Conservation (phyloP, 2,113 vertebrate genomes). For the Dipodomys stephensi region DNA sequence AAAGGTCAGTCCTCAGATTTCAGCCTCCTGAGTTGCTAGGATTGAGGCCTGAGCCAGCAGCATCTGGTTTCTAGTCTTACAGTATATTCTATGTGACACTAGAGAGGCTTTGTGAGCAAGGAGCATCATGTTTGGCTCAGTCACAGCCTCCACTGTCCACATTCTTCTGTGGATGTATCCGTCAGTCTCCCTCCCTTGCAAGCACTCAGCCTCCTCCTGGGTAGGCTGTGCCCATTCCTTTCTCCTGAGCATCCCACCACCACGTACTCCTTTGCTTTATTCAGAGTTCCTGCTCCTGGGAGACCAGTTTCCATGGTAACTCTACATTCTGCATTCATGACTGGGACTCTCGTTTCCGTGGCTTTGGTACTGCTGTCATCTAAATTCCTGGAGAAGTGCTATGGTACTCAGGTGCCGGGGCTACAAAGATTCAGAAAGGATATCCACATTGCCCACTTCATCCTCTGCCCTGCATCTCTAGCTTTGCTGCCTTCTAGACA, state of each 20-base stretch:
- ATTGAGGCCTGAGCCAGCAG: no score
- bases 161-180: not conserved
- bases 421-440: not conserved
- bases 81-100: no score
- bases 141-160: not conserved
- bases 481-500: no score
- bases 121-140: not conserved
- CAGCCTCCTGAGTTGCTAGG: no score
- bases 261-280: not conserved
- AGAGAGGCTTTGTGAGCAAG: not conserved
- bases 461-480: not conserved
- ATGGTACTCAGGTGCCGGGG: accelerated
- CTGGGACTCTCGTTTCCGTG: accelerated
- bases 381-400: not conserved
- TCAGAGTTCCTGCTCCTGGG: not conserved
- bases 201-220: no score
- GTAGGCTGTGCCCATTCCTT: no score
- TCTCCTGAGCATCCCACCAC: not conserved
- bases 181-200: not conserved
- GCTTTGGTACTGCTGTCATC: not conserved
- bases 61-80: no score
- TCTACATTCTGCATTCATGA: no score
- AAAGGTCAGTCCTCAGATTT: no score
- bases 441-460: accelerated
- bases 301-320: not conserved